phyloP scores from a whole-genome alignment of 2,113 vertebrate species.

The Columbina picui region DNA sequence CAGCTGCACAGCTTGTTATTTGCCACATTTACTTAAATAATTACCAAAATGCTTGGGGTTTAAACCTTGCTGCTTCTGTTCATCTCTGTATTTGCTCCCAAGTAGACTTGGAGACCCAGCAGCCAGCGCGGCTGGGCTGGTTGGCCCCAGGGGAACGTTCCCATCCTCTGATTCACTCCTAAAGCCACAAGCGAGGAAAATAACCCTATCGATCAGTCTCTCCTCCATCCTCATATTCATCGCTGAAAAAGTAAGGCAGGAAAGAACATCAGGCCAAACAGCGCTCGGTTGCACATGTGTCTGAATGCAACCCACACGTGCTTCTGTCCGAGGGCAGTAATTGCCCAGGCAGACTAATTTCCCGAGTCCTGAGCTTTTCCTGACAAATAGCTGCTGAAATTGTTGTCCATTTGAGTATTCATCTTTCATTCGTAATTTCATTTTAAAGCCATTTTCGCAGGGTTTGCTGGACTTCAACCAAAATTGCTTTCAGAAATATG shows the following conservation, averaged over 20 bases:
- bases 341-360: not conserved
- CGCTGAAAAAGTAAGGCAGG: not conserved
- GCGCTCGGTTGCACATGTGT: accelerated
- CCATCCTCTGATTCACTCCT: not conserved
- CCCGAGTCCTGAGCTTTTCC: not conserved
- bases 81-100: not conserved
- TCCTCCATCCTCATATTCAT: not conserved
- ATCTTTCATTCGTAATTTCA: not conserved
- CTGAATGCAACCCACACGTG: accelerated
- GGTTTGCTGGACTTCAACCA: conserved; percentile 67
- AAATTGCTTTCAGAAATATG: conserved; percentile 76
- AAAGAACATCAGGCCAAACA: not conserved
- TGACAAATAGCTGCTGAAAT: conserved; percentile 16
- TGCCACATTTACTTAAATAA: not conserved
- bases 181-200: not conserved
- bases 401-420: not conserved
- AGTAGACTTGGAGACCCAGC: not conserved
- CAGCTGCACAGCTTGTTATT: not conserved
- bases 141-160: accelerated
- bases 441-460: conserved; percentile 44
- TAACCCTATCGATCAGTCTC: not conserved
- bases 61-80: not conserved
- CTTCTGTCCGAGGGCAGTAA: not conserved
- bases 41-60: not conserved
- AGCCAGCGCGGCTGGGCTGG: not conserved